Evolutionary conservation across 2,888 invertebrate species (phyloP).

Genomic region (Elmis aenea): DNA sequence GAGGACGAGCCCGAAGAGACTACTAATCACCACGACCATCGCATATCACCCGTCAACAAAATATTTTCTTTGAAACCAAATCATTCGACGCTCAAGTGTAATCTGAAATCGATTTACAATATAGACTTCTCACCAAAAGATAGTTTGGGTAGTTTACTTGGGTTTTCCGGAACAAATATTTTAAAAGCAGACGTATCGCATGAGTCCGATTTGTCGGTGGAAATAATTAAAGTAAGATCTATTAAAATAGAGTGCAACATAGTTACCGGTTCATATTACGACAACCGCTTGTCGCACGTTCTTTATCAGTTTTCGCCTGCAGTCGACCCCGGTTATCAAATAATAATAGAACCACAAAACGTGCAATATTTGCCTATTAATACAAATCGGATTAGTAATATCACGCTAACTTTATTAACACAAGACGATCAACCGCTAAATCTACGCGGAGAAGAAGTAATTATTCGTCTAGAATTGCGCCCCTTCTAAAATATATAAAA

Average conservation of each 20-base stretch:
- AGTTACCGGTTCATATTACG: slow-evolving; percentile 28
- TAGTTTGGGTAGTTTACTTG: slow-evolving; percentile 26
- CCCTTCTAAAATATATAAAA: too few relatives aligned
- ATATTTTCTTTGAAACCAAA: slow-evolving; percentile 21
- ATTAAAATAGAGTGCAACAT: slow-evolving; percentile 32
- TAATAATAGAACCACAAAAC: slow-evolving; percentile 34
- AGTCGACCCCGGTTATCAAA: slow-evolving; percentile 36
- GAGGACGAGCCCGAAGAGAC: background rate
- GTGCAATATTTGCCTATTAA: slow-evolving; percentile 36
- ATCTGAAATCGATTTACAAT: slow-evolving; percentile 16
- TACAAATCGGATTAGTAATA: too few relatives aligned
- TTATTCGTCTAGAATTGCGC: too few relatives aligned
- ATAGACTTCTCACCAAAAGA: slow-evolving; percentile 15
- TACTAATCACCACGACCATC: slow-evolving; percentile 1
- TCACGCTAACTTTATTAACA: too few relatives aligned
- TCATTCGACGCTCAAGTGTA: slow-evolving; percentile 30
- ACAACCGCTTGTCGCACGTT: slow-evolving; percentile 28
- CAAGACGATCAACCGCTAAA: too few relatives aligned
- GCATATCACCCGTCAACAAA: too few relatives aligned
- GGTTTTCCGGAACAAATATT: slow-evolving; percentile 21
- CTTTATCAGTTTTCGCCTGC: slow-evolving; percentile 35
- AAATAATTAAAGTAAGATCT: slow-evolving; percentile 30
- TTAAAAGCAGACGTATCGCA: slow-evolving; percentile 19
- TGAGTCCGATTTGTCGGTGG: slow-evolving; percentile 32
- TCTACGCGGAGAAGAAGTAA: too few relatives aligned